A percentile compares a stretch with the other conserved stretches of the same genome.
Evolutionary conservation across 2,113 vertebrate genomes (phyloP).

Genomic region (Sinocyclocheilus anshuiensis): DNA sequence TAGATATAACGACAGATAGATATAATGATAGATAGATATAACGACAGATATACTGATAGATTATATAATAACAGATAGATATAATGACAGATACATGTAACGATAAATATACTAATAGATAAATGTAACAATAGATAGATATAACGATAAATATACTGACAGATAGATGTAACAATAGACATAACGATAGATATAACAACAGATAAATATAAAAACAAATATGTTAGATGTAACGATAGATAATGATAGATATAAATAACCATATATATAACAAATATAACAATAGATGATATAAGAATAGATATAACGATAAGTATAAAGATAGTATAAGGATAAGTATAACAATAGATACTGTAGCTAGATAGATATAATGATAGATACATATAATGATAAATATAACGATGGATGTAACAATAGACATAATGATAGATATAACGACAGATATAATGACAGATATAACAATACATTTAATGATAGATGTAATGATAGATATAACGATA

Average conservation of each 20-base stretch:
- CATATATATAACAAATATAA: background rate
- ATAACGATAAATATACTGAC: too few species aligned
- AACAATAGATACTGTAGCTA: background rate
- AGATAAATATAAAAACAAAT: too few species aligned
- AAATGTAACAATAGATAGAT: background rate
- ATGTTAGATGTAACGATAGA: background rate
- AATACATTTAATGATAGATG: too few species aligned
- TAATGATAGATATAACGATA: too few species aligned
- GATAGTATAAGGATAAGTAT: background rate
- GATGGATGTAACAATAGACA: background rate
- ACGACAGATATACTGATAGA: too few species aligned
- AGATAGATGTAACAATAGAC: background rate
- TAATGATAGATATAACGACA: background rate
- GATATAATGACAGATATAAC: background rate
- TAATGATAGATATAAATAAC: background rate
- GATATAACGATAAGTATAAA: background rate
- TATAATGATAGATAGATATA: too few species aligned
- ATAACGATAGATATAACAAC: background rate
- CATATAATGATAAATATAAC: background rate
- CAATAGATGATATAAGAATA: too few species aligned
- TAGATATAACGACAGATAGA: too few species aligned
- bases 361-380: background rate
- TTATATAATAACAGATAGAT: too few species aligned
- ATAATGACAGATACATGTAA: too few species aligned
- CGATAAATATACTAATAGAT: background rate